Base-by-base conservation (phyloP, 1,140 invertebrate species). In the Achatina immaculata region DNA sequence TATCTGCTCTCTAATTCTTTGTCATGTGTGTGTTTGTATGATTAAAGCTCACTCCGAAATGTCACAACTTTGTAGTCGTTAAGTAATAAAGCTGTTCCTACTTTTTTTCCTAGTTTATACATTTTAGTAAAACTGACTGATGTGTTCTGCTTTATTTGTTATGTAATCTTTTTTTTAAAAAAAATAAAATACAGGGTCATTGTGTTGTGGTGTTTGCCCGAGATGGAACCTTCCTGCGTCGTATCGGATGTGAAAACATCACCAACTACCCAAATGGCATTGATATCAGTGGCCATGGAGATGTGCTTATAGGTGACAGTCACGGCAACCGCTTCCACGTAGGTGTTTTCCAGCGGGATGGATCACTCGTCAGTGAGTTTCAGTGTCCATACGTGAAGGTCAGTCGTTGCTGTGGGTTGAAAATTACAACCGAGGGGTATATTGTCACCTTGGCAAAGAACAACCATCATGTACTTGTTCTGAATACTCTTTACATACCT, bases 241-340 rank as follows among this genome's bases (percentile, higher is more conserved):
- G 96, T 83, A 98, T 99, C 92, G 97, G 97, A 75, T 96, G 95
- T 92, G 96, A 98, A 91, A 96, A 95, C 90, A 94, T 98, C 84
- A 99, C 97, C 84, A 98, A 97, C 91, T 99, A 97, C 91, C 97
- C 97, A 16, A 99, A 98, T 91, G 98, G 98, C 80, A 99, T 99
- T 86, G 97, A 99, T 91, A 97, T 99, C 88, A 97, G 96, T 68
- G 96, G 98, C 92, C 96, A 96, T 82, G 97, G 97, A 62, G 97
- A 99, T 92, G 95, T 99, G 78, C 93, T 99, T 74, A 96, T 99
- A 87, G 97, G 97, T 28, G 97, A 99, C 92, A 98, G 97, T 19
- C 97, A 99, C 92, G 97, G 97, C 24, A 99, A 99, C 93, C 94
- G 97, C 85, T 98, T 99, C 90, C 97, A 99, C 90, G 96, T 99